phyloP scores from a whole-genome alignment of 1,140 invertebrate genomes.

The Euglossa dilemma region DNA sequence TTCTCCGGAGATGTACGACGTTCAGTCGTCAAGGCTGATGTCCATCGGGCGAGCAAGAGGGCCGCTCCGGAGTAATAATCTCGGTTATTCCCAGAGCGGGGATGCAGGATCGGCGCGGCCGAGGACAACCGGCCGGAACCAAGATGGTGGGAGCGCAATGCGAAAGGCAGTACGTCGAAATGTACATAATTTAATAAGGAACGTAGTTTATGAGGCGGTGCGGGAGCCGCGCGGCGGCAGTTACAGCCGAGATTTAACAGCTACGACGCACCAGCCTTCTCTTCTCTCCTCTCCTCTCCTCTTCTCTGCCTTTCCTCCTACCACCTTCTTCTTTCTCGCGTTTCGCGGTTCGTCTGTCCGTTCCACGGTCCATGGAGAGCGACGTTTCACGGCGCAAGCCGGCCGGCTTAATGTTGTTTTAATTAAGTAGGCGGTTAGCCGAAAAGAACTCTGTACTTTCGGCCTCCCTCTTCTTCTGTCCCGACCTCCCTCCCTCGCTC shows the following conservation, averaged over 20 bases:
- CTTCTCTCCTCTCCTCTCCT: conserved; percentile 8
- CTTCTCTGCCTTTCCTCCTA: conserved; percentile 4
- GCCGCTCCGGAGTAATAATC: conserved; percentile 1
- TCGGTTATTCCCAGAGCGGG: not conserved
- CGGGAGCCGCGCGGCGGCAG: conserved; percentile 34
- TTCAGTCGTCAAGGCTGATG: not conserved
- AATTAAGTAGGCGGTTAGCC: conserved; percentile 81
- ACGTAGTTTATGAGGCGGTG: conserved; percentile 63
- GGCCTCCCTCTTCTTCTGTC: conserved; percentile 32
- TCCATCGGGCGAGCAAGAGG: not conserved
- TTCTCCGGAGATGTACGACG: not conserved
- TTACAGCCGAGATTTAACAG: conserved; percentile 64
- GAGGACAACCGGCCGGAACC: conserved; percentile 1
- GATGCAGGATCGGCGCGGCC: not conserved
- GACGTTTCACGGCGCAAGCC: conserved; percentile 62
- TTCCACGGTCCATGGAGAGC: conserved; percentile 63
- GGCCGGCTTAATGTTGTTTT: conserved; percentile 78
- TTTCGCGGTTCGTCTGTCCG: conserved; percentile 62
- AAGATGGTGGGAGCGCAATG: conserved; percentile 17
- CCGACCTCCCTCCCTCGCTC: too few species aligned
- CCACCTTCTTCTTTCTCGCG: conserved; percentile 34
- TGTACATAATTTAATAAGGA: conserved; percentile 73
- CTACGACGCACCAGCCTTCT: conserved; percentile 9
- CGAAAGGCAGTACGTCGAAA: conserved; percentile 27
- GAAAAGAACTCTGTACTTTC: conserved; percentile 72